Conservation (phyloP, 2,113 vertebrate genomes). For the Phyllostomus hastatus region DNA sequence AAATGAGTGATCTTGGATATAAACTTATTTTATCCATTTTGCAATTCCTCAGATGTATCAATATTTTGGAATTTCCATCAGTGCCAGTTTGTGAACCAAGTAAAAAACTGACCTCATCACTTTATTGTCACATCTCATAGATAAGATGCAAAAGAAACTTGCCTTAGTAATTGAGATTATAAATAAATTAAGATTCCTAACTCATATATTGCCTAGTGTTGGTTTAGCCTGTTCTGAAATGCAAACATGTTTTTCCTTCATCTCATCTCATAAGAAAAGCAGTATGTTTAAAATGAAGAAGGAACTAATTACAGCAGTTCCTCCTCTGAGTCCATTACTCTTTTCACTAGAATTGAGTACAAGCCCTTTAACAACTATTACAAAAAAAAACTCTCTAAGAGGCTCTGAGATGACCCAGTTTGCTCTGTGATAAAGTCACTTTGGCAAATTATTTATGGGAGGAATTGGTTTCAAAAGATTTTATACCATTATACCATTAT, state of each 20-base stretch:
- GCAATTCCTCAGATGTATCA: neutral
- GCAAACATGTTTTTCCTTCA: neutral
- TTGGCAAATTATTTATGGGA: neutral
- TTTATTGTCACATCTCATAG: constrained; percentile 50
- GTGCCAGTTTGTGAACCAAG: constrained; percentile 54
- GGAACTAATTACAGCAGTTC: neutral
- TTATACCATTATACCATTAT: neutral
- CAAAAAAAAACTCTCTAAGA: neutral
- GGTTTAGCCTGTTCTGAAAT: constrained; percentile 19
- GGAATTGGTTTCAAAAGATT: neutral
- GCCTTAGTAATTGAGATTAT: constrained; percentile 54
- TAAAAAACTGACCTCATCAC: constrained; percentile 29
- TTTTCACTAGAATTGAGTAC: neutral
- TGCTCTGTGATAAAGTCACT: neutral
- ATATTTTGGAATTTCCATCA: constrained; percentile 43
- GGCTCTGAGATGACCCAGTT: neutral
- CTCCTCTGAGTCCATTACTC: neutral
- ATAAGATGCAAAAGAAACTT: constrained; percentile 38
- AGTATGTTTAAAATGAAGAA: neutral
- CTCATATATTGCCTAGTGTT: neutral
- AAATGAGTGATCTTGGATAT: neutral
- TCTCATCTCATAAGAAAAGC: constrained; percentile 29
- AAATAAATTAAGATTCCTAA: constrained; percentile 43
- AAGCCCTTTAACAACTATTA: neutral
- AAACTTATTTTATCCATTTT: constrained; percentile 13